Conservation (phyloP, 2,113 vertebrate genomes). For the Tympanuchus pallidicinctus region DNA sequence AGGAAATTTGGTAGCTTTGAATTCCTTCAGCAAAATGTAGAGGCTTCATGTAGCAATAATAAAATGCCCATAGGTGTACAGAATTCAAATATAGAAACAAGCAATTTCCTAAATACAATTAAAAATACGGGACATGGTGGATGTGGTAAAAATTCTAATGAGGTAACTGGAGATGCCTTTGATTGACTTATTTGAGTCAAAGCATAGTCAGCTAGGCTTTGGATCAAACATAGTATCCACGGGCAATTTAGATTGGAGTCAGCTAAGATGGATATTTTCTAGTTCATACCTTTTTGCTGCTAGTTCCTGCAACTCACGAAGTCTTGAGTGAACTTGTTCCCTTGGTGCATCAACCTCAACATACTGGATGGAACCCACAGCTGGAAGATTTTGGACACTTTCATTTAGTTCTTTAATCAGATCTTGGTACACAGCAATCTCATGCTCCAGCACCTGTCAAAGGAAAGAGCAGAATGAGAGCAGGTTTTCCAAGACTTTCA, state of each 20-base stretch:
- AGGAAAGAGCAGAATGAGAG: background rate
- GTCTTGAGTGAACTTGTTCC: conserved; percentile 72
- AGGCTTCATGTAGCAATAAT: background rate
- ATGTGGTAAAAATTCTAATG: background rate
- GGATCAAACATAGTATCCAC: background rate
- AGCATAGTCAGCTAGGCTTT: background rate
- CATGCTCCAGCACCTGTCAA: conserved; percentile 73
- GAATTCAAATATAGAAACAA: background rate
- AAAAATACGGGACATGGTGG: background rate
- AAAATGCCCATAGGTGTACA: background rate
- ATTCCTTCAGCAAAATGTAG: background rate
- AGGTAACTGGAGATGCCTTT: background rate
- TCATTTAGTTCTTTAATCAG: conserved; percentile 59
- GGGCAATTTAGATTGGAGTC: background rate
- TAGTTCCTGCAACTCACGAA: conserved; percentile 78
- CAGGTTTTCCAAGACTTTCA: background rate
- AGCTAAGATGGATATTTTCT: background rate
- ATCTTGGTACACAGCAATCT: conserved; percentile 66
- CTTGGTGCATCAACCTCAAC: conserved; percentile 76
- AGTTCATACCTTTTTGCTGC: conserved; percentile 78
- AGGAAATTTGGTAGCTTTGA: background rate
- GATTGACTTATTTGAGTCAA: background rate
- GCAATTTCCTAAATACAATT: background rate
- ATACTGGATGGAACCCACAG: background rate
- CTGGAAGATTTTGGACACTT: conserved; percentile 40